Percentiles rank a stretch among this genome's conserved stretches.
phyloP scores from a whole-genome alignment of 2,113 vertebrate species.

The Urocolius indicus region DNA sequence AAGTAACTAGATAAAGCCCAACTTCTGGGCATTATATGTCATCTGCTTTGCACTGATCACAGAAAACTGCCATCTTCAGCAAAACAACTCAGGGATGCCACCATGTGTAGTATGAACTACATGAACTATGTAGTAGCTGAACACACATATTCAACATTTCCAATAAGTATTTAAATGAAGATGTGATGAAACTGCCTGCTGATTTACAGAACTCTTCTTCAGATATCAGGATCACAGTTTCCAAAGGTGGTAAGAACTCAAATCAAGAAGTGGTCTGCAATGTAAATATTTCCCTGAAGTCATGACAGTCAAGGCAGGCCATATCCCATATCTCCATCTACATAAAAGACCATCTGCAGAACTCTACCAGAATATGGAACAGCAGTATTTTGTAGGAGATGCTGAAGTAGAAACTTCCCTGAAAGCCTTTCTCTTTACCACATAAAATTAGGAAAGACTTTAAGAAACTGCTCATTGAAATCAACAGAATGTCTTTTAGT shows the following conservation, averaged over 20 bases:
- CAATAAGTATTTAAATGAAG: neutral
- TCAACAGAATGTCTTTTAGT: neutral
- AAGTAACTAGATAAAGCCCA: neutral
- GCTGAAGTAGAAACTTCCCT: neutral
- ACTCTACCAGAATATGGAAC: neutral
- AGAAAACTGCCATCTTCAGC: neutral
- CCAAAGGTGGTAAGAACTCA: neutral
- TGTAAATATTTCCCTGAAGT: neutral
- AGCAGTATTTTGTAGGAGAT: neutral
- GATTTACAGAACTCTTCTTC: neutral
- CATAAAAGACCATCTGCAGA: neutral
- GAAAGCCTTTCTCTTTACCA: neutral
- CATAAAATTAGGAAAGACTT: neutral
- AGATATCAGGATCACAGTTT: neutral
- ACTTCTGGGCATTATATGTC: neutral
- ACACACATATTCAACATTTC: neutral
- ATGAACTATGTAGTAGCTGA: no score
- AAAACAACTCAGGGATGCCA: neutral
- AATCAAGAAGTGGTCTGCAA: neutral
- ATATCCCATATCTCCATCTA: neutral
- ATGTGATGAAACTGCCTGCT: neutral
- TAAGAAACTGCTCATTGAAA: neutral
- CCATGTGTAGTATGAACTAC: neutral
- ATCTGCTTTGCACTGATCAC: neutral
- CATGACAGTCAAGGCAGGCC: neutral